Evolutionary conservation across 2,113 vertebrate genomes (phyloP).

Genomic region (Actenoides lindsayi): DNA sequence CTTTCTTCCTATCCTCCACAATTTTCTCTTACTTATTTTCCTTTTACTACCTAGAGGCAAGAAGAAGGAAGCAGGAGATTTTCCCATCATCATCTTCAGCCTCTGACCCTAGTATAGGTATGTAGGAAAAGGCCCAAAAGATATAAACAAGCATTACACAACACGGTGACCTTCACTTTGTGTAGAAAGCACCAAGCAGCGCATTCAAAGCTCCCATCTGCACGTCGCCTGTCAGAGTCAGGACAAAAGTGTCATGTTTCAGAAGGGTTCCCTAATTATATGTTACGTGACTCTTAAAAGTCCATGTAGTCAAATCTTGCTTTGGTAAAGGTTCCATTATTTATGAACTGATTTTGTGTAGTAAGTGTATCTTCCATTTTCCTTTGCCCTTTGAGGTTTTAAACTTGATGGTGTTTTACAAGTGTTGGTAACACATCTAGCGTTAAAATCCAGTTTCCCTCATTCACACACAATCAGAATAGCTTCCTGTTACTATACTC

Average conservation of each 20-base stretch:
- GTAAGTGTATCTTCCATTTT: neutral
- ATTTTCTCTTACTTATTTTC: neutral
- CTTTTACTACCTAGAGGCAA: neutral
- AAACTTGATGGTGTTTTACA: neutral
- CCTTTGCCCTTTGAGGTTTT: neutral
- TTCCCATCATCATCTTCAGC: neutral
- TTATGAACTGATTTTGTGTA: neutral
- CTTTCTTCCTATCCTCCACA: neutral
- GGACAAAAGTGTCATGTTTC: neutral
- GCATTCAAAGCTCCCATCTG: neutral
- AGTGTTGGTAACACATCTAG: neutral
- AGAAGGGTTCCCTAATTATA: neutral
- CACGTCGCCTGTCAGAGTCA: rapidly evolving
- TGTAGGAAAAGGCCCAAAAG: neutral
- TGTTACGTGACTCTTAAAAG: neutral
- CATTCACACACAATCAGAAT: neutral
- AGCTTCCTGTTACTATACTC: neutral
- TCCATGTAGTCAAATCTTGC: neutral
- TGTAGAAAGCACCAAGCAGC: neutral
- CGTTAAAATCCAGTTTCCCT: neutral
- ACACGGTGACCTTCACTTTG: neutral
- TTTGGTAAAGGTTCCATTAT: neutral
- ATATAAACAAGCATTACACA: neutral
- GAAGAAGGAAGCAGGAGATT: neutral
- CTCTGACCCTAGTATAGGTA: neutral